These are phyloP conservation scores for Clarias pachynema DNA, from an alignment of 2,797 vertebrate species.

Conservation along the genomic window DNA sequence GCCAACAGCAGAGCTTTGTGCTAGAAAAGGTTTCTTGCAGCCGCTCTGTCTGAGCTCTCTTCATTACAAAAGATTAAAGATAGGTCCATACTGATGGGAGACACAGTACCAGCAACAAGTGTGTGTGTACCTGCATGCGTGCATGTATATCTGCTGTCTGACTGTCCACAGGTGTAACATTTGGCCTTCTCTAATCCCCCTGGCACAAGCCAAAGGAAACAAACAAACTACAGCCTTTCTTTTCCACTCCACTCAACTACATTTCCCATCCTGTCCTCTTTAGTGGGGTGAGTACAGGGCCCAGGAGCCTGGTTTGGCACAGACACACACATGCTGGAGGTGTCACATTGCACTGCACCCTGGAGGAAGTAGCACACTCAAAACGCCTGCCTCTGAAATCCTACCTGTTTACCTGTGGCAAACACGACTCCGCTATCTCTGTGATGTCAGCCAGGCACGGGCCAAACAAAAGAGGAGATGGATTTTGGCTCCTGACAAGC, in stretches of 20 bases:
- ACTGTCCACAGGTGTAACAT: slow-evolving; percentile 42
- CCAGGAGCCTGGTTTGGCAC: slow-evolving; percentile 57
- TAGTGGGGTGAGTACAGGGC: not conserved
- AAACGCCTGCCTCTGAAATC: slow-evolving; percentile 65
- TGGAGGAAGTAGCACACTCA: slow-evolving; percentile 57
- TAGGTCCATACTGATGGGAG: slow-evolving; percentile 1
- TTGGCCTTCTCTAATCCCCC: slow-evolving; percentile 52
- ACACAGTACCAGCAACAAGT: slow-evolving; percentile 9
- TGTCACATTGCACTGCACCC: not conserved
- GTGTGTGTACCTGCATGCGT: not conserved
- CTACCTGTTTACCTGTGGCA: slow-evolving; percentile 26
- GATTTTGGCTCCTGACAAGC: not conserved
- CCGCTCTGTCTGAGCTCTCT: slow-evolving; percentile 22
- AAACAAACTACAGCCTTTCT: slow-evolving; percentile 32
- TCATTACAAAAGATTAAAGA: slow-evolving; percentile 35
- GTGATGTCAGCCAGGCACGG: not conserved
- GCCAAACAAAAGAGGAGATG: slow-evolving; percentile 4
- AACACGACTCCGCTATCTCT: not conserved
- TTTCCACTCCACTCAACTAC: not conserved
- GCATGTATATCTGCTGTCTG: not conserved
- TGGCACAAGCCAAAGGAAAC: slow-evolving; percentile 61
- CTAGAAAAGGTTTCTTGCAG: slow-evolving; percentile 20
- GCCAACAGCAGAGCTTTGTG: slow-evolving; percentile 33
- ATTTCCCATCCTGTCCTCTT: not conserved
- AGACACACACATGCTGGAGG: not conserved